Base-by-base conservation (phyloP, 2,113 vertebrate genomes). In the Cololabis saira region DNA sequence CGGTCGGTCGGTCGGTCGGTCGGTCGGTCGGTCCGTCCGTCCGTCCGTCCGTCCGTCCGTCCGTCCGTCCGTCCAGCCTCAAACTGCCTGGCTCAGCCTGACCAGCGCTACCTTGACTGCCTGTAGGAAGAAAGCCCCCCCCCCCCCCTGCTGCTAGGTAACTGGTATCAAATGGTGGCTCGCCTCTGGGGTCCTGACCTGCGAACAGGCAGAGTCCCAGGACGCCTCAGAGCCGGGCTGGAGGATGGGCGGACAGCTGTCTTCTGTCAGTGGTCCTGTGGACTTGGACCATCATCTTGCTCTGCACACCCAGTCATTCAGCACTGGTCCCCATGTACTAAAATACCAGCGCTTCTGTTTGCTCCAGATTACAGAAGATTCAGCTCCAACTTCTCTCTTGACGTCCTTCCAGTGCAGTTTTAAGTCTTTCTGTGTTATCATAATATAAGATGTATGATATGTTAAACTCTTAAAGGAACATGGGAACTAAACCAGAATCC, bases 81-180 rank as follows among this genome's bases (percentile, higher is more conserved):
- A 68, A 74, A 45, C 61, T 71, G 73, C 72, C 68, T 42, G 58
- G 56, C 51, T 81, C 74, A 24, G 48, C 63, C 45, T 71, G 74
- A 73, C 81, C 78, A 19, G 24, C 53, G 10, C 67, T 87, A 86
- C 86, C 77, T 79, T 85, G 81, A 85, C 76, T 84, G 83, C 83
- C 83, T 56, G 80, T 75, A 85, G 78, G 72, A n/a, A 74, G 74
- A 55, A 61, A 63, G 72, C 53, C 62, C 49, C 21, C 44, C 63
- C n/a, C 18, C 40, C 86, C 83, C 75, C 90, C 90, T 57, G 85
- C 85, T 37, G 91, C 85, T 90, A 27, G 27, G 76, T 93, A 93
- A 93, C 91, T 89, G 88, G 76, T 92, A 92, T 90, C 93, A 92
- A 93, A 90, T 92, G 93, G 91, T 89, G 81, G 71, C 86, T 85